phyloP scores from a whole-genome alignment of 1,140 invertebrate genomes.

The Lepidurus packardi region DNA sequence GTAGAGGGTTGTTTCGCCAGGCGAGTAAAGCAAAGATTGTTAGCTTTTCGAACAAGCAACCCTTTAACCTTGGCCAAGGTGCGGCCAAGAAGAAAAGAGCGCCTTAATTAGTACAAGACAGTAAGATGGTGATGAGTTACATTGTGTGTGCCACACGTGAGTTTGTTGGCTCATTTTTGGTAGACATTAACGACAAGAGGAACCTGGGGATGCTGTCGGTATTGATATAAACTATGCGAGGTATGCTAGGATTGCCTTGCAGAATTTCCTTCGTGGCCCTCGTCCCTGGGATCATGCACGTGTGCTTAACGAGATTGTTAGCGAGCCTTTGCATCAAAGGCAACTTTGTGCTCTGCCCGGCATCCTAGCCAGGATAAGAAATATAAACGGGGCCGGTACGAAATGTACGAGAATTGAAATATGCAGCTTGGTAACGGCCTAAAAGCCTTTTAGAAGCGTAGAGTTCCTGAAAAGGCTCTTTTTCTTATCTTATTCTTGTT shows the following conservation, averaged over 20 bases:
- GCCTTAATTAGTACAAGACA: too few species aligned
- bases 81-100: too few species aligned
- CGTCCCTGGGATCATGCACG: neutral
- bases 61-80: too few species aligned
- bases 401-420: neutral
- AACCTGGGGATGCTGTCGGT: neutral
- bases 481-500: neutral
- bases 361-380: neutral
- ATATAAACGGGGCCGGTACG: neutral
- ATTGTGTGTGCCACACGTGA: neutral
- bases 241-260: conserved; percentile 1
- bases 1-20: too few species aligned
- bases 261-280: neutral
- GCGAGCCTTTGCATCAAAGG: conserved; percentile 20
- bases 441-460: neutral
- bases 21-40: too few species aligned
- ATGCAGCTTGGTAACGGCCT: neutral
- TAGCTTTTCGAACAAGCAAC: too few species aligned
- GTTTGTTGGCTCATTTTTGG: neutral
- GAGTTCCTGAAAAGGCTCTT: neutral
- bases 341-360: neutral
- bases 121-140: neutral
- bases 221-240: neutral
- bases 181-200: neutral
- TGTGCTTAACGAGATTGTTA: conserved; percentile 19